Evolutionary conservation across 2,797 vertebrate species (phyloP), one percentile per base, ranked within the genome.

Genomic region (Eurystomus glaucurus): DNA sequence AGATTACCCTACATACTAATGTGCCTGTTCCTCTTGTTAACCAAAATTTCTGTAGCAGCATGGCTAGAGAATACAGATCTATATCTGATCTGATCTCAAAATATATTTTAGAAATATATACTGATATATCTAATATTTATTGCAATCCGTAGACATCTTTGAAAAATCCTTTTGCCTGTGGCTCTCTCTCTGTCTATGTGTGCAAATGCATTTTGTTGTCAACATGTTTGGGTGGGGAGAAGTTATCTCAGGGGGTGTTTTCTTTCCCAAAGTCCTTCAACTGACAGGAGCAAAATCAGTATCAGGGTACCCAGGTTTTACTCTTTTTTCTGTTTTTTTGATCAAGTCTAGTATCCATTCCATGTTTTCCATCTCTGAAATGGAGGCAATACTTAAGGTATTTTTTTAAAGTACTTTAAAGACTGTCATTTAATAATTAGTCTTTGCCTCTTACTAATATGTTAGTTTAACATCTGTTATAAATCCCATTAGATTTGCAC

Each of bases 401-500:
- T 9, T 50, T 57, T 88, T 71, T 23, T 1, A 37, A 92, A 94
- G 25, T 39, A 41, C 5, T 79, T 77, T 65, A 17, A 74, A 86
- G 39, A 45, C 5, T 45, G 5, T 37, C 14, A 10, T 39, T 76
- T 62, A 88, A 85, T 92, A 91, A 70, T 70, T 43, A 91, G 29
- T 52, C 68, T 85, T 76, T 89, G 48, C 39, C 25, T 81, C 26
- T 90, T 19, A n/a, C 60, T 74, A 68, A 72, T 61, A 46, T 3
- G 15, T 76, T 90, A 71, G 22, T 50, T 93, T 90, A 86, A 69
- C 58, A 29, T 23, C 28, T 46, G 25, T 65, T 76, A 77, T n/a
- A 90, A 90, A 85, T 76, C 51, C 33, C 35, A 43, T 82, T 65
- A 78, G 83, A 37, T 82, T 65, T 90, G 35, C 54, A 29, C 33